Conservation (phyloP, 2,888 invertebrate genomes). For the Amaurobius ferox region DNA sequence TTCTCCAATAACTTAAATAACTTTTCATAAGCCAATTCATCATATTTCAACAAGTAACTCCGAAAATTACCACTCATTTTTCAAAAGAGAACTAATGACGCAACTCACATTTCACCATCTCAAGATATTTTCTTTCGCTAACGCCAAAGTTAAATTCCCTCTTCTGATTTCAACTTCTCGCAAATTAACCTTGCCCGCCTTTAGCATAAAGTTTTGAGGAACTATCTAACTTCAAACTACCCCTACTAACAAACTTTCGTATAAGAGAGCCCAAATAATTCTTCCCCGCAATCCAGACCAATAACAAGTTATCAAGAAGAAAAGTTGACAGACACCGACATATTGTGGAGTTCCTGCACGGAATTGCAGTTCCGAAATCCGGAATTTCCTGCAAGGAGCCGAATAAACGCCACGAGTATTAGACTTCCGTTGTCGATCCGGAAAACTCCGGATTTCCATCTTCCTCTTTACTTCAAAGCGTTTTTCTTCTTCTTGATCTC, state of each 20-base stretch:
- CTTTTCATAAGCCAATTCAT: too few species aligned
- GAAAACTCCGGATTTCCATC: slow-evolving; percentile 43
- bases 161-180: too few species aligned
- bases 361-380: slow-evolving; percentile 57
- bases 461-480: neutral
- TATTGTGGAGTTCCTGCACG: slow-evolving; percentile 53
- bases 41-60: too few species aligned
- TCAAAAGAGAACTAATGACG: too few species aligned
- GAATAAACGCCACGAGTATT: slow-evolving; percentile 55
- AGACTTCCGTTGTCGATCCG: slow-evolving; percentile 44
- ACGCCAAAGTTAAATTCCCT: too few species aligned
- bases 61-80: too few species aligned
- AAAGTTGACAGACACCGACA: slow-evolving; percentile 40
- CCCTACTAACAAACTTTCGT: neutral
- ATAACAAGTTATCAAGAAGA: slow-evolving; percentile 32
- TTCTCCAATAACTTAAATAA: too few species aligned
- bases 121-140: too few species aligned
- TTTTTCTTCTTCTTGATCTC: neutral
- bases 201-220: neutral
- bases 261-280: neutral
- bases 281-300: neutral
- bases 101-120: too few species aligned
- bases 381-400: slow-evolving; percentile 56
- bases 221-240: neutral
- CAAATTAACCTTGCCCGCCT: too few species aligned